phyloP scores from a whole-genome alignment of 2,797 vertebrate species.

The Vireo griseus region DNA sequence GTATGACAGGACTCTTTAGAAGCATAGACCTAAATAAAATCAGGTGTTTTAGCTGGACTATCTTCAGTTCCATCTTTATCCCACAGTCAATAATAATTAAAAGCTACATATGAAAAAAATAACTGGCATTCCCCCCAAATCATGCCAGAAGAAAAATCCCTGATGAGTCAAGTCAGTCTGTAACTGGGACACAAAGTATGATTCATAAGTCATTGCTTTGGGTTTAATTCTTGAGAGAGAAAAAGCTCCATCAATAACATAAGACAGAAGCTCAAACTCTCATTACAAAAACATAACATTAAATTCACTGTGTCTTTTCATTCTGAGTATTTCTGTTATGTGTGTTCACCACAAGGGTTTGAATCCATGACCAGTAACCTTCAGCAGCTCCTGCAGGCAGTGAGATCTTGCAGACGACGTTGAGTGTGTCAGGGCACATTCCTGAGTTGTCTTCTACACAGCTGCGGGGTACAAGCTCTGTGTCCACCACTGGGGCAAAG shows the following conservation, averaged over 20 bases:
- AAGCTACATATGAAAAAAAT: neutral
- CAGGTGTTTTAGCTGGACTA: neutral
- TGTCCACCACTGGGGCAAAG: neutral
- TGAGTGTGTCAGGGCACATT: neutral
- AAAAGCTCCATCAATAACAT: neutral
- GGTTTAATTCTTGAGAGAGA: constrained; percentile 3
- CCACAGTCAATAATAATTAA: neutral
- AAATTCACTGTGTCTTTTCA: neutral
- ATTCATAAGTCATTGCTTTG: constrained; percentile 12
- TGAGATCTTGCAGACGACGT: neutral
- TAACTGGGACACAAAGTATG: constrained; percentile 14
- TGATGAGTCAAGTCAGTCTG: neutral
- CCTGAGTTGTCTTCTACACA: neutral
- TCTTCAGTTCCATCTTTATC: neutral
- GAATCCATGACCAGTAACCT: neutral
- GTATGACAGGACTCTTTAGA: neutral
- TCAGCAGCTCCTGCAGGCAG: neutral
- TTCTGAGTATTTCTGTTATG: neutral
- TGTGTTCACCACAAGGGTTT: neutral
- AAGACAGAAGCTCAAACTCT: neutral
- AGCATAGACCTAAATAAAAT: neutral
- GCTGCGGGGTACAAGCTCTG: neutral
- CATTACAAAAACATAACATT: neutral
- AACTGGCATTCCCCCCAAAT: neutral
- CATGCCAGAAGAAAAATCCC: constrained; percentile 15